A percentile compares a stretch with the other conserved stretches of the same genome.
Conservation (phyloP, 2,888 invertebrate genomes). For the Lymantria monacha region DNA sequence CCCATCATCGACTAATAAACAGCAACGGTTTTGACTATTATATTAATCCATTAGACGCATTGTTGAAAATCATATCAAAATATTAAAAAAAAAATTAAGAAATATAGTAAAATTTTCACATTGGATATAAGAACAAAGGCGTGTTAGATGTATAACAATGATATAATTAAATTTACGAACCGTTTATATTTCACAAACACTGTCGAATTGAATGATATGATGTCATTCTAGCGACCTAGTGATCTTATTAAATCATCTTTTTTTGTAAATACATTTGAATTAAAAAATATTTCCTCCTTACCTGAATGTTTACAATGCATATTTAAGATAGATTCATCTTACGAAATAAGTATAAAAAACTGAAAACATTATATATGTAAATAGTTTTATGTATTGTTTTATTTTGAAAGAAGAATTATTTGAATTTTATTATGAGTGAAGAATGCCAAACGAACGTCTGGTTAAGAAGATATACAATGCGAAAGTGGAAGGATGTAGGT, state of each 20-base stretch:
- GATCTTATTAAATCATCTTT: constrained; percentile 7
- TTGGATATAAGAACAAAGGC: background rate
- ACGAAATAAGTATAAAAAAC: background rate
- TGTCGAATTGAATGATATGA: constrained; percentile 15
- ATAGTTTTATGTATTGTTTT: background rate
- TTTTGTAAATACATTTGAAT: background rate
- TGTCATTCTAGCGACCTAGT: constrained; percentile 23
- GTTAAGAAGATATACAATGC: no score
- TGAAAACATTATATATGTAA: background rate
- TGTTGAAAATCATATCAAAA: no score
- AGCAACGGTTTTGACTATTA: no score
- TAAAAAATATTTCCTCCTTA: background rate
- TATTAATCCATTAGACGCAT: no score
- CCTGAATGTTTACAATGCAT: background rate
- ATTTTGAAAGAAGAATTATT: background rate
- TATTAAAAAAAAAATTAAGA: no score
- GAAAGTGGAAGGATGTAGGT: no score
- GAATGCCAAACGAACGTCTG: no score
- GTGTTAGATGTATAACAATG: constrained; percentile 21
- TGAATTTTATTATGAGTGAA: no score
- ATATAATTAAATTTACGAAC: constrained; percentile 31
- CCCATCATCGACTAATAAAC: no score
- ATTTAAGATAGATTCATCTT: background rate
- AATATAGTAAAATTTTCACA: no score
- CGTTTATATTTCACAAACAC: constrained; percentile 21